phyloP scores from a whole-genome alignment of 2,113 vertebrate genomes.

The Xenopus tropicalis region UCB_Xtro_10.0 CM004443.2:33301001-33301500 shows the following conservation, averaged over 20 bases:
- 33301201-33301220: constrained; percentile 2
- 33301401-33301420: too few species aligned
- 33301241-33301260: constrained; percentile 2
- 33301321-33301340: neutral
- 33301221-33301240: neutral
- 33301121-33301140: constrained; percentile 3
- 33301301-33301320: neutral
- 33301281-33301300: neutral
- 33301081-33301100: neutral
- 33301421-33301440: too few species aligned
- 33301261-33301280: constrained; percentile 12
- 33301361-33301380: neutral
- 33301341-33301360: neutral
- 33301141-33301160: constrained; percentile 31
- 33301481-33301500: too few species aligned
- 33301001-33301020: neutral
- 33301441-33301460: too few species aligned
- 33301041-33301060: constrained; percentile 6
- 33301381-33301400: too few species aligned
- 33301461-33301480: too few species aligned
- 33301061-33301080: constrained; percentile 2
- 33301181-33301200: constrained; percentile 4
- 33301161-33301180: neutral
- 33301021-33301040: neutral
- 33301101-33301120: constrained; percentile 21